Evolutionary conservation across 2,797 vertebrate species (phyloP).

Genomic region (Tapera naevia): DNA sequence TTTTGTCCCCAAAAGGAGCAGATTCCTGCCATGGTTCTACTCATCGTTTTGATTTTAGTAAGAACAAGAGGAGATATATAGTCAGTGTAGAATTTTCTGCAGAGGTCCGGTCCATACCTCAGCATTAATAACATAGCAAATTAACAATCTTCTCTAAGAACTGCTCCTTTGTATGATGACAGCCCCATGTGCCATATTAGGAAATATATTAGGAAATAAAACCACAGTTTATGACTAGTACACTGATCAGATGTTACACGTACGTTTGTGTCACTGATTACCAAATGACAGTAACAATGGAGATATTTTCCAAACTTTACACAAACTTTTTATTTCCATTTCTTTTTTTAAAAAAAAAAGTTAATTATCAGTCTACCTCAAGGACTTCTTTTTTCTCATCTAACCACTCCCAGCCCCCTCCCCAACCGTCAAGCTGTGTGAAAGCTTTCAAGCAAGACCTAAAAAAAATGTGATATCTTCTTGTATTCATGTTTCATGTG

Average conservation of each 20-base stretch:
- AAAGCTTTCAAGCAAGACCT: constrained; percentile 16
- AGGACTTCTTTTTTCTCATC: not conserved
- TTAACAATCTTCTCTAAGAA: not conserved
- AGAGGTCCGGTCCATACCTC: not conserved
- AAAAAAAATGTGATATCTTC: not conserved
- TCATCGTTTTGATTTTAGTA: not conserved
- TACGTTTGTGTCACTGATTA: not conserved
- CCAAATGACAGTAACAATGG: not conserved
- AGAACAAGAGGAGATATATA: not conserved
- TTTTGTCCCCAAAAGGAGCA: not conserved
- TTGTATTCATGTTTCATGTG: constrained; percentile 17
- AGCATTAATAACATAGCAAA: not conserved
- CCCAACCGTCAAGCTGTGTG: not conserved
- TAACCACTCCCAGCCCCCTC: not conserved
- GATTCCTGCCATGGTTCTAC: not conserved
- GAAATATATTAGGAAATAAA: no score
- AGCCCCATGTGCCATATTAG: not conserved
- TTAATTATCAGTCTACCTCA: not conserved
- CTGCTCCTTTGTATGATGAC: not conserved
- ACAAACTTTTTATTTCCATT: not conserved
- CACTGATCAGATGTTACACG: not conserved
- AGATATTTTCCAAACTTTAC: not conserved
- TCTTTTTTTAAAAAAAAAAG: not conserved
- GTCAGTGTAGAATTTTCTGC: not conserved
- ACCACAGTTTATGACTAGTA: not conserved